Conservation (phyloP, 2,113 vertebrate genomes). For the Notarius quadriscutis region DNA sequence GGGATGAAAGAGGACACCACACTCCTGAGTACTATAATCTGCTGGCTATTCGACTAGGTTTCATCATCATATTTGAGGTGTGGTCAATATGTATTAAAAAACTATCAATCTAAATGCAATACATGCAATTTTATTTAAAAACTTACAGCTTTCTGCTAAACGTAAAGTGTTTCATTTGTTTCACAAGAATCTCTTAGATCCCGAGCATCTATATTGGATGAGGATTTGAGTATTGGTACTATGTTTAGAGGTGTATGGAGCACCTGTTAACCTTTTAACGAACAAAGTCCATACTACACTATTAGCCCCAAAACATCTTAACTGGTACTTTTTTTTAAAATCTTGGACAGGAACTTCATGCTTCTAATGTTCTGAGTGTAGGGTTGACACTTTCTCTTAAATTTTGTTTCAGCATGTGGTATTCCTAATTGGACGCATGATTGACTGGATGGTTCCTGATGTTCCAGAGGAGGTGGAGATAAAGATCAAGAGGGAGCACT, state of each 20-base stretch:
- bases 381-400: background rate
- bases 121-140: background rate
- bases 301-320: background rate
- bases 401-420: slow-evolving; percentile 69
- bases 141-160: background rate
- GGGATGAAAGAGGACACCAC: slow-evolving; percentile 67
- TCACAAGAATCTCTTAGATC: background rate
- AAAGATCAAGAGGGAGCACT: slow-evolving; percentile 75
- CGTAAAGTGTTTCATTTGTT: background rate
- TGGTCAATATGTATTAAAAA: background rate
- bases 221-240: background rate
- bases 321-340: background rate
- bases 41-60: slow-evolving; percentile 74
- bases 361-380: background rate
- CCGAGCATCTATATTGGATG: background rate
- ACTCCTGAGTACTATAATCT: slow-evolving; percentile 77
- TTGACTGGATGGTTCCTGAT: slow-evolving; percentile 78
- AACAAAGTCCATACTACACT: background rate
- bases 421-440: slow-evolving; percentile 72
- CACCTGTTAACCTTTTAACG: background rate
- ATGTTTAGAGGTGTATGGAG: background rate
- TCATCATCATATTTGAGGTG: slow-evolving; percentile 80
- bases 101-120: background rate
- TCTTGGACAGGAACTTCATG: background rate
- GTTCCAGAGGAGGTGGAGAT: slow-evolving; percentile 72